Conservation (phyloP, 2,113 vertebrate genomes). For the Chionis minor region DNA sequence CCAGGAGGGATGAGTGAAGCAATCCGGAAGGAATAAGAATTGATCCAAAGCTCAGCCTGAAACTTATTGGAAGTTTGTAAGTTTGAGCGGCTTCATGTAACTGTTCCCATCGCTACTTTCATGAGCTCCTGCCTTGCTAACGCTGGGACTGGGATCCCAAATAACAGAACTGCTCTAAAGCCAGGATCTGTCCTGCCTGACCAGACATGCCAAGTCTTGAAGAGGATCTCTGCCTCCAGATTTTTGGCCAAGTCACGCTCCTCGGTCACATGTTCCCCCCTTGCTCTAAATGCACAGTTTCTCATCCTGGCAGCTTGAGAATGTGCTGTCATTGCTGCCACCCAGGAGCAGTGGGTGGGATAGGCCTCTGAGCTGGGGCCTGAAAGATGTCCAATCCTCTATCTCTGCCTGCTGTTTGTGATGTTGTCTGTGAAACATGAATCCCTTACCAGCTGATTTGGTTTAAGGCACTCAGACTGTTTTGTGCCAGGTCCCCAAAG, state of each 20-base stretch:
- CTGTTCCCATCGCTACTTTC: neutral
- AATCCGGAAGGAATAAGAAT: conserved; percentile 22
- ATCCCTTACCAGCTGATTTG: neutral
- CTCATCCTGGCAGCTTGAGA: neutral
- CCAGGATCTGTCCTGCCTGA: neutral
- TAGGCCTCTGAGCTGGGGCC: neutral
- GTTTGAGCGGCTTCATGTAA: neutral
- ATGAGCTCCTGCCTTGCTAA: neutral
- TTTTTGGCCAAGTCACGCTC: neutral
- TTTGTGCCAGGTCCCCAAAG: neutral
- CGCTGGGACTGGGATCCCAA: neutral
- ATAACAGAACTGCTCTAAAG: neutral
- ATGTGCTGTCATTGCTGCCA: neutral
- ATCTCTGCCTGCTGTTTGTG: neutral
- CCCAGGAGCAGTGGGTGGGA: neutral
- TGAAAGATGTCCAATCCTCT: neutral
- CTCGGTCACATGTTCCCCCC: neutral
- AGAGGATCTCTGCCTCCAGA: neutral
- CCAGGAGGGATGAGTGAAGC: neutral
- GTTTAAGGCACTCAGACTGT: neutral
- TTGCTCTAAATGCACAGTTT: neutral
- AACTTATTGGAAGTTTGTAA: neutral
- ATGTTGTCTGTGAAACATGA: neutral
- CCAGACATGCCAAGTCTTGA: neutral
- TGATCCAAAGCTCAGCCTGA: conserved; percentile 29